A percentile compares a stretch with the other conserved stretches of the same genome.
Evolutionary conservation across 2,113 vertebrate genomes (phyloP).

Genomic region (Aegithalos caudatus): DNA sequence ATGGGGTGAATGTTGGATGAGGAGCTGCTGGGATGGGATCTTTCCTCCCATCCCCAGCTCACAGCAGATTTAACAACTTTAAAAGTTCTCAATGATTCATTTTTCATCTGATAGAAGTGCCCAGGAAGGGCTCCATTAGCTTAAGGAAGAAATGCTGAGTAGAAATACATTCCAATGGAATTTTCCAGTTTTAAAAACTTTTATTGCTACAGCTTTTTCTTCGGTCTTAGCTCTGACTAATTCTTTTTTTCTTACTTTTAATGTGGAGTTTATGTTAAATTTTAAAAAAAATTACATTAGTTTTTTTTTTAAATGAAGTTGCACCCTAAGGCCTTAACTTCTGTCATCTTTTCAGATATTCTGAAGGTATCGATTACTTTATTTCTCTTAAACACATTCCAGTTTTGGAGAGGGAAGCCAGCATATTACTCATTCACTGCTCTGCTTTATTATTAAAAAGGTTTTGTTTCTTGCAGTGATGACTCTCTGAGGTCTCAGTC

Average conservation of each 20-base stretch:
- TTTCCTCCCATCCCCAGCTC: neutral
- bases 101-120: neutral
- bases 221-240: constrained; percentile 2
- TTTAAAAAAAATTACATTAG: neutral
- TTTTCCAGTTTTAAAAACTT: constrained; percentile 56
- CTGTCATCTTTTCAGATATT: neutral
- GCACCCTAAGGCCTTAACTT: neutral
- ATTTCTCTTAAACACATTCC: neutral
- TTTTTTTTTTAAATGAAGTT: neutral
- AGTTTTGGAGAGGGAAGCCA: neutral
- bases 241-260: constrained; percentile 1
- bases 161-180: neutral
- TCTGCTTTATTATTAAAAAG: neutral
- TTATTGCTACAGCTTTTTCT: constrained; percentile 52
- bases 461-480: neutral
- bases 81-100: neutral
- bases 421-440: neutral
- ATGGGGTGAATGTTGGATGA: neutral
- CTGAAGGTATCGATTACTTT: neutral
- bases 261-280: neutral
- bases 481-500: neutral
- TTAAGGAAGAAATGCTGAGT: constrained; percentile 46
- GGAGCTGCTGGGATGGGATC: neutral
- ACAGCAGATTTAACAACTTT: neutral
- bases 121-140: neutral